These are phyloP conservation scores for Smittia sp. DNA, from an alignment of 2,888 invertebrate genomes.

Conservation along the genomic window DNA sequence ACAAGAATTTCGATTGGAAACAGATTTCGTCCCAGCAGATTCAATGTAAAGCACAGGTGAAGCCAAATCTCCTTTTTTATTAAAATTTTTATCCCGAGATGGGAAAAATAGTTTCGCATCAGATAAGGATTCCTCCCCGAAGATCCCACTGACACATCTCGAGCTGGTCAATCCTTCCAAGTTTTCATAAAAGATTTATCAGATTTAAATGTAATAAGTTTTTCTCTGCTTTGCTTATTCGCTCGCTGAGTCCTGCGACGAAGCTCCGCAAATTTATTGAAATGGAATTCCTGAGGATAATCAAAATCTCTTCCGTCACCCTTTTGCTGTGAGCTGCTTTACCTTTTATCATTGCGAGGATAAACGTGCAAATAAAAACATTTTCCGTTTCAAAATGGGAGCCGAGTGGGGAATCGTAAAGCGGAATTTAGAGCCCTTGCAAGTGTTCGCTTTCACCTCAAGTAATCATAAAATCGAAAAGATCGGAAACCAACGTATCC, in stretches of 20 bases:
- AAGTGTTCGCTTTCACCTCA: background rate
- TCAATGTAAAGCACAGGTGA: conserved; percentile 25
- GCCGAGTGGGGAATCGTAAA: background rate
- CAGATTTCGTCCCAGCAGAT: background rate
- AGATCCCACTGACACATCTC: background rate
- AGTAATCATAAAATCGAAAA: conserved; percentile 27
- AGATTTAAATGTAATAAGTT: conserved; percentile 37
- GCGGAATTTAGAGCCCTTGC: conserved; percentile 25
- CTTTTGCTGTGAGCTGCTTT: background rate
- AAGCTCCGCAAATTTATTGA: background rate
- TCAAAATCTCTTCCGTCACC: conserved; percentile 33
- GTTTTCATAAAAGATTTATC: conserved; percentile 18
- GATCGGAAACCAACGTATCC: conserved; percentile 32
- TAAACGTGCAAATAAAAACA: conserved; percentile 35
- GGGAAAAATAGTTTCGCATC: background rate
- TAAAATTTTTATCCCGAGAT: background rate
- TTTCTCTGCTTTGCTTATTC: background rate
- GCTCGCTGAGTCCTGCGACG: background rate
- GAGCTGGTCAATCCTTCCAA: conserved; percentile 20
- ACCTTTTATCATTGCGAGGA: background rate
- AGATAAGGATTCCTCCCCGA: background rate
- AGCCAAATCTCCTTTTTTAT: background rate
- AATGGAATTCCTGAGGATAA: conserved; percentile 28
- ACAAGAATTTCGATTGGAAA: background rate
- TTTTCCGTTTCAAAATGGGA: conserved; percentile 22